phyloP scores from a whole-genome alignment of 53 echinoderm and acorn worm genomes.

The Temnopleurus reevesii region DNA sequence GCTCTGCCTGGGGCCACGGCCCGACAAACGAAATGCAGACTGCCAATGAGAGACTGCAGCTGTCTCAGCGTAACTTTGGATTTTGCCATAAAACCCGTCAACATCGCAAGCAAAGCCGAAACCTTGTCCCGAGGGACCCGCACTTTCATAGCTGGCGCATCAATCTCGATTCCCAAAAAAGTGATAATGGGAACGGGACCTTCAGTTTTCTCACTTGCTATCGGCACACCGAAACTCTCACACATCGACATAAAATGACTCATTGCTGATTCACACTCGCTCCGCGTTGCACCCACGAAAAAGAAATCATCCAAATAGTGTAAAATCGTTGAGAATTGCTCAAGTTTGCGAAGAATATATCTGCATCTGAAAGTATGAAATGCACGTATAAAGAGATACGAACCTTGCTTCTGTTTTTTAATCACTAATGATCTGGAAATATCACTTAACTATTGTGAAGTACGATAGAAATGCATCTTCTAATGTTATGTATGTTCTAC shows the following conservation, averaged over 20 bases:
- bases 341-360: no score
- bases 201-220: slow-evolving; percentile 57
- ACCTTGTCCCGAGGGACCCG: slow-evolving; percentile 54
- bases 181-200: slow-evolving; percentile 46
- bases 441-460: no score
- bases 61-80: slow-evolving; percentile 44
- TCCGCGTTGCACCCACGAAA: slow-evolving; percentile 15
- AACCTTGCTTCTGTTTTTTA: no score
- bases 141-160: not conserved
- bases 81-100: not conserved
- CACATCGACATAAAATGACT: slow-evolving; percentile 30
- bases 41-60: slow-evolving; percentile 61
- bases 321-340: no score
- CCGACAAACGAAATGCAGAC: slow-evolving; percentile 53
- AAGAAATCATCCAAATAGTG: slow-evolving; percentile 71
- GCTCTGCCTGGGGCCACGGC: slow-evolving; percentile 48
- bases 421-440: no score
- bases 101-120: not conserved
- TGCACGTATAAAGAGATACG: no score
- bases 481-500: no score
- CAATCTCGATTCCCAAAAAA: slow-evolving; percentile 58
- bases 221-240: slow-evolving; percentile 51
- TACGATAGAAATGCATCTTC: no score
- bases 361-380: no score
- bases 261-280: not conserved